Base-by-base conservation (phyloP, 2,113 vertebrate genomes). In the Periophthalmodon schlosseri region DNA sequence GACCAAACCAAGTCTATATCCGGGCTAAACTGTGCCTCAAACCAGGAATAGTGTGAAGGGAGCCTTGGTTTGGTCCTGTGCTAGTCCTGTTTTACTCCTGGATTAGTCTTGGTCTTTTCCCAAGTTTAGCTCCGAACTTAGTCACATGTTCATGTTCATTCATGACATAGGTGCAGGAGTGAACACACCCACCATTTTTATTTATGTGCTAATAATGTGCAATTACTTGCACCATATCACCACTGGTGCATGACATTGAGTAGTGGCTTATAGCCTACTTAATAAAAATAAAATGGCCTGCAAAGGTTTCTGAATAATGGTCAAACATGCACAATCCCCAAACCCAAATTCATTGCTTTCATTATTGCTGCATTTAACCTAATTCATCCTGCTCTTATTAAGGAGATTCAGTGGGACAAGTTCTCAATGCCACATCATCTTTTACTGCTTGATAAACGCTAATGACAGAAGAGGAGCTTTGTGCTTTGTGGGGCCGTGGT, bases 361-460 rank as follows among this genome's bases (percentile, higher is more conserved):
- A 77, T 87, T 78, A 83, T 14, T 60, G 56, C 70, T 72, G 75
- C 72, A 87, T 87, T 86, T 80, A 60, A 82, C 77, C 72, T 73
- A 74, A 47, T 85, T 78, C 21, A 73, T 57, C 69, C 68, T 73
- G 73, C 64, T 69, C 72, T 88, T 46, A 52, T 86, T 86, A 85
- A 68, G 68, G 52, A 58, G 63, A 28, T 70, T 80, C 13, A 15
- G 46, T 23, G 23, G 54, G 60, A 85, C 77, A 77, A 87, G 76
- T 67, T 72, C 84, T 75, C 68, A 12, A 46, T 47, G 28, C 65
- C 58, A 76, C 81, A 78, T 86, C 79, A 75, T 86, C 66, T 75
- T 84, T 84, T 82, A 76, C 57, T 50, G 83, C 80, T 65, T 88
- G 89, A 91, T 82, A 77, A 88, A 89, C 86, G 83, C 77, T 88